phyloP scores from a whole-genome alignment of 2,888 invertebrate genomes.

The Amorpha juglandis region DNA sequence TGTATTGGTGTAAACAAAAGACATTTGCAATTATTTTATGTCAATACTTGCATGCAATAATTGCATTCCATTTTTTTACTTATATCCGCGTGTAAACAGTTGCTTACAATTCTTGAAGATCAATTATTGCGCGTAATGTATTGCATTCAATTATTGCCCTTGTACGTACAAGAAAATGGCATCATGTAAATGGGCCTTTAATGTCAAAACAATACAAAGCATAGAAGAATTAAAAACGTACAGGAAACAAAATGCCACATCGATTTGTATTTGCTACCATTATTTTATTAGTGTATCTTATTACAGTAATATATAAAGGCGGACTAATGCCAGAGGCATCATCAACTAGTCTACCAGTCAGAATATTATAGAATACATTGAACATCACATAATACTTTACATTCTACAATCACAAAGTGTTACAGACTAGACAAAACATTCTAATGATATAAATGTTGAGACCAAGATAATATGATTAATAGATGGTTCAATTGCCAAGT shows the following conservation, averaged over 20 bases:
- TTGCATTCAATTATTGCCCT: too few relatives aligned
- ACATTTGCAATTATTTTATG: too few relatives aligned
- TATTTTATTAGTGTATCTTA: neutral
- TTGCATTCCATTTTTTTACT: too few relatives aligned
- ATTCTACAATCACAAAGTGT: neutral
- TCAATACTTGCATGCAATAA: too few relatives aligned
- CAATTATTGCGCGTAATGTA: too few relatives aligned
- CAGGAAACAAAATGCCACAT: constrained; percentile 1
- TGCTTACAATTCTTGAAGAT: too few relatives aligned
- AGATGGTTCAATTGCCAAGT: neutral
- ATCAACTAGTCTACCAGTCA: neutral
- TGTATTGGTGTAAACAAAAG: too few relatives aligned
- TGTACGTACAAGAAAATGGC: too few relatives aligned
- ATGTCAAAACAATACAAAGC: neutral
- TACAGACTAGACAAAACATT: neutral
- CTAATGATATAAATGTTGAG: neutral
- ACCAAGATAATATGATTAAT: neutral
- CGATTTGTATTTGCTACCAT: neutral
- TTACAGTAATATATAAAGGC: neutral
- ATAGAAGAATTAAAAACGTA: neutral
- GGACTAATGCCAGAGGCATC: neutral
- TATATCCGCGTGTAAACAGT: too few relatives aligned
- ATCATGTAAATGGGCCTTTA: too few relatives aligned
- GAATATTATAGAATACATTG: neutral
- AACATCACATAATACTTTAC: neutral